Base-by-base conservation (phyloP, 2,888 invertebrate species). In the Cephus pygmeus region DNA sequence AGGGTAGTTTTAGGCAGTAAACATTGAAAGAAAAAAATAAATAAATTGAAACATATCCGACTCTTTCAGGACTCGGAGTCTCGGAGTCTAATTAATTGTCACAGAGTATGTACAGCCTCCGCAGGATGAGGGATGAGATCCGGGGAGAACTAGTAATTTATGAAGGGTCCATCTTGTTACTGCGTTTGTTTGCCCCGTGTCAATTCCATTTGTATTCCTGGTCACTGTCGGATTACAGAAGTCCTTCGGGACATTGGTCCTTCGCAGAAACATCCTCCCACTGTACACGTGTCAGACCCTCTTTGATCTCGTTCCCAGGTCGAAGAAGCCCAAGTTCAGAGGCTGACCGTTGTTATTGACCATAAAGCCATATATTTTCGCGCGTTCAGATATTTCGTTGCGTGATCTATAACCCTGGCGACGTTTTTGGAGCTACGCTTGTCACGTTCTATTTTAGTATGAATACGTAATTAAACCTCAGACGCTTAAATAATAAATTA, bases 201-300 rank as follows among this genome's bases (percentile, higher is more conserved):
- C 79, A 79, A 81, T 80, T 76, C 69, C 69, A 75, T 78, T 81
- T 40, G 73, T 80, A 78, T 76, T 78, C 76, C 78, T 73, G 56
- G 71, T 69, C 71, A 77, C 77, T 68, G 40, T 56, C 34, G 75
- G 77, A 79, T 78, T 79, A 79, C 76, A 69, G 36, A 11, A 69
- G 74, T 78, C 76, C 73, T 77, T 73, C 35, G 77, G 79, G 76
- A 78, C 76, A 77, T 77, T 69, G 56, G 75, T 77, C 75, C 75
- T 79, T 79, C 76, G 76, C 36, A 69, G 34, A 34, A 73, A 69
- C 33, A 68, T 73, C 69, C 69, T 73, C 69, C 69, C n/a, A 36
- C 68, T 33, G 30, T 31, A 71, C 71, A 71, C 34, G 33, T 77
- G 40, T 68, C 73, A 69, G 71, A 73, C 77, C 76, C 73, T 75